Percentiles rank a stretch among this genome's conserved stretches.
phyloP scores from a whole-genome alignment of 1,140 invertebrate species.

The honey bee (Apis mellifera) region DNA sequence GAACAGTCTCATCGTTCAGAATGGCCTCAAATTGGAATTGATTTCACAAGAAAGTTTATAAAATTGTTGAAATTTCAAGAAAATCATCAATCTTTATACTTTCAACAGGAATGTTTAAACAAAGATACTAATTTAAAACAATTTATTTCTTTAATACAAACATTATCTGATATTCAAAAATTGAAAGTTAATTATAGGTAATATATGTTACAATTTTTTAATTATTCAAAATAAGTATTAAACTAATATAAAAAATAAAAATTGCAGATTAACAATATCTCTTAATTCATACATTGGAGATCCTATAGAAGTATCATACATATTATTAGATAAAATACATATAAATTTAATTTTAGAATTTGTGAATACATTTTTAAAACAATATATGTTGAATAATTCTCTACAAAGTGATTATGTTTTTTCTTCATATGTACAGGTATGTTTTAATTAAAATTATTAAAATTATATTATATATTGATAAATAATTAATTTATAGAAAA shows the following conservation, averaged over 20 bases:
- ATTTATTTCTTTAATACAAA: constrained; percentile 64
- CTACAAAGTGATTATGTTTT: constrained; percentile 71
- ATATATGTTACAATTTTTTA: constrained; percentile 22
- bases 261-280: constrained; percentile 66
- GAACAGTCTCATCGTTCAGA: constrained; percentile 63
- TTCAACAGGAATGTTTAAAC: constrained; percentile 60
- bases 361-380: constrained; percentile 68
- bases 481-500: constrained; percentile 61
- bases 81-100: constrained; percentile 42
- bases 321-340: constrained; percentile 69
- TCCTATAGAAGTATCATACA: constrained; percentile 66
- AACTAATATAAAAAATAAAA: constrained; percentile 9
- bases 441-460: constrained; percentile 13
- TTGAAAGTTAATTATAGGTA: constrained; percentile 72
- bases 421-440: constrained; percentile 69
- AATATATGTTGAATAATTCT: constrained; percentile 73
- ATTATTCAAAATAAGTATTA: neutral
- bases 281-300: constrained; percentile 68
- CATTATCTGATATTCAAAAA: constrained; percentile 68
- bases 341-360: constrained; percentile 66
- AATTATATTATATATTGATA: constrained; percentile 11
- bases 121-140: constrained; percentile 55
- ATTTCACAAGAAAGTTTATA: constrained; percentile 69
- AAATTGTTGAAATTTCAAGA: constrained; percentile 66
- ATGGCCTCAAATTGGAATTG: constrained; percentile 74